Percentiles rank a stretch among this genome's conserved stretches.
Conservation (phyloP, 2,888 invertebrate species). For the Eilema depressum region DNA sequence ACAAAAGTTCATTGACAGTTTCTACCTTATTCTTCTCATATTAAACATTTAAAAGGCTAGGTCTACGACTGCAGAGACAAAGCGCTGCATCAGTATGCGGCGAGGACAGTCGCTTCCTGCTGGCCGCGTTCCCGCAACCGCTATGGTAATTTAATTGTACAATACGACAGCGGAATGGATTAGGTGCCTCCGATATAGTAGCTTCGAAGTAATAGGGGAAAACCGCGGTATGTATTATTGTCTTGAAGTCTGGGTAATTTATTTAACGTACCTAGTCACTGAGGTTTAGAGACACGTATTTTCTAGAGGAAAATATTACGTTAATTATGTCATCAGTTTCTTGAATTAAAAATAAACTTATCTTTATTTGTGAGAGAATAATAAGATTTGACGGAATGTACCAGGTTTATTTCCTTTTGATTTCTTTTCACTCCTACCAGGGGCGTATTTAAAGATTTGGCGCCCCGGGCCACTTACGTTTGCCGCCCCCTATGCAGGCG, state of each 20-base stretch:
- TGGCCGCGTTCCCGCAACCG: constrained; percentile 76
- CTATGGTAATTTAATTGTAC: constrained; percentile 82
- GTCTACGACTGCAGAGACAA: constrained; percentile 44
- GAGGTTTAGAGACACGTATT: constrained; percentile 25
- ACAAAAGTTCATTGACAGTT: constrained; percentile 16
- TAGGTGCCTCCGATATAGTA: constrained; percentile 55
- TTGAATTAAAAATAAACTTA: background rate
- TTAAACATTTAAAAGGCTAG: constrained; percentile 25
- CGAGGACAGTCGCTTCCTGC: constrained; percentile 71
- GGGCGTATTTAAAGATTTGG: too few species aligned
- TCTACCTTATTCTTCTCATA: constrained; percentile 16
- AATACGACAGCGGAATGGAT: constrained; percentile 67
- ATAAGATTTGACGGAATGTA: background rate
- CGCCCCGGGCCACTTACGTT: too few species aligned
- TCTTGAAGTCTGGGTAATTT: constrained; percentile 48
- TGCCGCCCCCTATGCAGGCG: too few species aligned
- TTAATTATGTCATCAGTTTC: constrained; percentile 21
- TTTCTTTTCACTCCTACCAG: background rate
- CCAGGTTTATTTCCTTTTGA: background rate
- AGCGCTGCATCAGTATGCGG: constrained; percentile 74
- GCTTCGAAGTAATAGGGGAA: constrained; percentile 57
- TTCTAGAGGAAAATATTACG: constrained; percentile 33
- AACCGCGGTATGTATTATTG: constrained; percentile 57
- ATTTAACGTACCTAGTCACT: constrained; percentile 24
- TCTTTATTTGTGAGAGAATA: background rate